A percentile compares a stretch with the other conserved stretches of the same genome.
Conservation (phyloP, 2,113 vertebrate species). For the Anser brachyrhynchus region DNA sequence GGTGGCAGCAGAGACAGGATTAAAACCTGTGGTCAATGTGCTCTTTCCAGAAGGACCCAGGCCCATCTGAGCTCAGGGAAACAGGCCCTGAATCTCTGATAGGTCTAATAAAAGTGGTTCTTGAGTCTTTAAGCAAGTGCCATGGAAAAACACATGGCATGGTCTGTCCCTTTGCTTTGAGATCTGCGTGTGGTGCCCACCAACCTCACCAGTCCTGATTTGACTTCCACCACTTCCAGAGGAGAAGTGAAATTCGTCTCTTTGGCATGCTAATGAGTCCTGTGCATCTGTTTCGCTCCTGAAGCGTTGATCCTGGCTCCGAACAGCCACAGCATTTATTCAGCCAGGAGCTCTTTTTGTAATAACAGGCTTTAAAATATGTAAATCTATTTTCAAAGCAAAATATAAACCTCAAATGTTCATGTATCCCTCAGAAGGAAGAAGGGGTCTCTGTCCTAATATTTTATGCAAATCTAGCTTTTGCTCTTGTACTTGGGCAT, state of each 20-base stretch:
- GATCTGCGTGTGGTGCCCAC: not conserved
- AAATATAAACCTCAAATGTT: not conserved
- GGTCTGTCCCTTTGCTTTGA: not conserved
- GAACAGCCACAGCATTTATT: not conserved
- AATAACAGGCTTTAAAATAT: slow-evolving; percentile 38
- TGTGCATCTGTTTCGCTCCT: not conserved
- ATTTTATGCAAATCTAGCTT: slow-evolving; percentile 27
- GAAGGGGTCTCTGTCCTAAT: not conserved
- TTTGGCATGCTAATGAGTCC: not conserved
- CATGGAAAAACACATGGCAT: not conserved
- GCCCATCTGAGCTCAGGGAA: not conserved
- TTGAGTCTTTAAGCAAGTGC: not conserved
- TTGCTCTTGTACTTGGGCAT: not conserved
- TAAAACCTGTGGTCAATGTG: not conserved
- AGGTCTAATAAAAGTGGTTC: not conserved
- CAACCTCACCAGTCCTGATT: not conserved
- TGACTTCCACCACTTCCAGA: not conserved
- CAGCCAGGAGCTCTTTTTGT: slow-evolving; percentile 7
- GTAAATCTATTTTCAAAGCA: slow-evolving; percentile 58
- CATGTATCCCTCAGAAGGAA: not conserved
- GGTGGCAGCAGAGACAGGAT: not conserved
- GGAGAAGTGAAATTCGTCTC: not conserved
- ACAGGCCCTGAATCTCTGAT: not conserved
- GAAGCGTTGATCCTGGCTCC: not conserved
- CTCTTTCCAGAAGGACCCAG: not conserved